Conservation (phyloP, 2,888 invertebrate genomes). For the Caenorhabditis sulstoni region DNA sequence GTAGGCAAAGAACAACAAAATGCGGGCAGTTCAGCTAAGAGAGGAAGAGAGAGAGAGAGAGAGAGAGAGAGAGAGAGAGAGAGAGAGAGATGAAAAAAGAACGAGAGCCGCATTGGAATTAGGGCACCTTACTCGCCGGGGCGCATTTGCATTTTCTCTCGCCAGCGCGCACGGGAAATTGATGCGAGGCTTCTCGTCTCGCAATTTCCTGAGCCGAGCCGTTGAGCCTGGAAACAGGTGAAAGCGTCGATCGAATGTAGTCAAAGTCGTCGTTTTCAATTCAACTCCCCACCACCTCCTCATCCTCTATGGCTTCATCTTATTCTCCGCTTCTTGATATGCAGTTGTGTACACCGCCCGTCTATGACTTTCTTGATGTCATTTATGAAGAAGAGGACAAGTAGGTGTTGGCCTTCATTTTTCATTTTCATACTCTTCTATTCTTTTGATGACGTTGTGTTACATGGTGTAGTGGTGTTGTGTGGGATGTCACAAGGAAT, state of each 20-base stretch:
- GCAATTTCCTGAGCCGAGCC: no score
- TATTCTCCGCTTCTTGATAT: no score
- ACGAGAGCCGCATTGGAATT: conserved; percentile 1
- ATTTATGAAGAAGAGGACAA: background rate
- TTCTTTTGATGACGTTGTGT: conserved; percentile 2
- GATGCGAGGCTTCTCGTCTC: no score
- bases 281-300: no score
- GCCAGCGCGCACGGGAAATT: no score
- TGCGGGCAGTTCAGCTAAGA: background rate
- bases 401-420: background rate
- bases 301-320: no score
- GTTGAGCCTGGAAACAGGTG: background rate
- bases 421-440: background rate
- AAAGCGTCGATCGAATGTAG: background rate
- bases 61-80: background rate
- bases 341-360: no score
- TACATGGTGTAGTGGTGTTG: conserved; percentile 5
- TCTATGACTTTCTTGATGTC: background rate
- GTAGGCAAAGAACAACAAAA: no score
- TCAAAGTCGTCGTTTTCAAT: no score
- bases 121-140: background rate
- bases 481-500: conserved; percentile 4
- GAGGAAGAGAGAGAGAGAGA: background rate
- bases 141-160: conserved; percentile 7
- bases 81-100: background rate